phyloP scores from a whole-genome alignment of 2,888 invertebrate genomes.

The Drosophila subquinaria region DNA sequence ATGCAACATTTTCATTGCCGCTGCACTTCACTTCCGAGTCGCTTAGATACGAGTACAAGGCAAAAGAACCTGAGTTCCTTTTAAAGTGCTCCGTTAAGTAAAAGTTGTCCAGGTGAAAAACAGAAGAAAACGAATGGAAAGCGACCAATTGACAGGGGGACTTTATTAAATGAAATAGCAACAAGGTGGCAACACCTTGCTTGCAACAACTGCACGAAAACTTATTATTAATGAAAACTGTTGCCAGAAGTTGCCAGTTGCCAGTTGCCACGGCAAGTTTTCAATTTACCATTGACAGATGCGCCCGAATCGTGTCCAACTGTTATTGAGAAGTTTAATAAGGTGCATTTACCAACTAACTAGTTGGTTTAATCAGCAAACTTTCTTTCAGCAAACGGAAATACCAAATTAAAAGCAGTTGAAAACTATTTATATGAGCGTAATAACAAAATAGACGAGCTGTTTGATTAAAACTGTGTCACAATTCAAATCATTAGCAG shows the following conservation, averaged over 20 bases:
- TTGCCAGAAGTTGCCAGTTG: slow-evolving; percentile 25
- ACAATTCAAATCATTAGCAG: too few relatives aligned
- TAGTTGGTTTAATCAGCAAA: slow-evolving; percentile 14
- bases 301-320: background rate
- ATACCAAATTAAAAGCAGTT: background rate
- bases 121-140: slow-evolving; percentile 5
- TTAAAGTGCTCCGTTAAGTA: background rate
- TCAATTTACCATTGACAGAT: slow-evolving; percentile 18
- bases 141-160: slow-evolving; percentile 27
- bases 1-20: slow-evolving; percentile 12
- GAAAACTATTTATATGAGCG: background rate
- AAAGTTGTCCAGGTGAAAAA: background rate
- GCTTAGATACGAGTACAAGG: slow-evolving; percentile 1
- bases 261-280: slow-evolving; percentile 20
- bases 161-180: slow-evolving; percentile 43
- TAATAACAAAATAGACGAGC: background rate
- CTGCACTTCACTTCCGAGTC: background rate
- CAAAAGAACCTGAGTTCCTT: background rate
- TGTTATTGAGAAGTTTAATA: slow-evolving; percentile 32
- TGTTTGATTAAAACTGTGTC: background rate
- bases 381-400: slow-evolving; percentile 5
- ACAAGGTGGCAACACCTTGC: slow-evolving; percentile 27
- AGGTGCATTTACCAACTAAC: slow-evolving; percentile 13
- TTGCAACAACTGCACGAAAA: slow-evolving; percentile 26
- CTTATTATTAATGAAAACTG: slow-evolving; percentile 50